Percentiles rank a stretch among this genome's conserved stretches.
These are phyloP conservation scores for Euproctis similis DNA, from an alignment of 2,888 invertebrate genomes.

Conservation along the genomic window DNA sequence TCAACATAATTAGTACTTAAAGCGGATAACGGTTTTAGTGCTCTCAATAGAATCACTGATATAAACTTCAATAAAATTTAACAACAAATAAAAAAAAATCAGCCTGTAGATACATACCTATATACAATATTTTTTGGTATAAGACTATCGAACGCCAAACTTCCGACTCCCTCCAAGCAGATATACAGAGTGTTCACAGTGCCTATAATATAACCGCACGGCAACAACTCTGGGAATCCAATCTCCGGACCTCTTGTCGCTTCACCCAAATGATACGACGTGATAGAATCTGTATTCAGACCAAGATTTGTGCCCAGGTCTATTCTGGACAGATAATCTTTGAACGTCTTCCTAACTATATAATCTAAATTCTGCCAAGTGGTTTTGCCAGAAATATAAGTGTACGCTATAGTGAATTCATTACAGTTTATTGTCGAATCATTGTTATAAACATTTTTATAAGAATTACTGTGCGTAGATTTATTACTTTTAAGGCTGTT, in stretches of 20 bases:
- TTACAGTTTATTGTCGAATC: constrained; percentile 77
- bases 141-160: constrained; percentile 94
- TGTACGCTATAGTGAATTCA: constrained; percentile 89
- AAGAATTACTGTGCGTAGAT: constrained; percentile 69
- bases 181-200: constrained; percentile 90
- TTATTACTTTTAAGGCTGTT: constrained; percentile 75
- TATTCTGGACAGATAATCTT: constrained; percentile 93
- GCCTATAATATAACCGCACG: constrained; percentile 94
- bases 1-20: not conserved
- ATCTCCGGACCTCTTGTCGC: constrained; percentile 87
- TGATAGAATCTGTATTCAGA: constrained; percentile 88
- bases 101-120: constrained; percentile 63
- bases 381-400: constrained; percentile 93
- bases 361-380: constrained; percentile 97
- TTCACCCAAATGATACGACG: constrained; percentile 95
- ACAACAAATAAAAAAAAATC: not conserved
- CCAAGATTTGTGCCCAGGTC: constrained; percentile 95
- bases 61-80: no score
- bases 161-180: constrained; percentile 90
- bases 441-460: constrained; percentile 68
- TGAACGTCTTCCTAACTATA: constrained; percentile 92
- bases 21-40: no score
- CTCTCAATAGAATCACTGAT: no score
- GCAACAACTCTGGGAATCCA: constrained; percentile 90
- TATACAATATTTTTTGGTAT: constrained; percentile 97